These are phyloP conservation scores for Sturnira hondurensis DNA, from an alignment of 2,113 vertebrate species.

Conservation along the genomic window DNA sequence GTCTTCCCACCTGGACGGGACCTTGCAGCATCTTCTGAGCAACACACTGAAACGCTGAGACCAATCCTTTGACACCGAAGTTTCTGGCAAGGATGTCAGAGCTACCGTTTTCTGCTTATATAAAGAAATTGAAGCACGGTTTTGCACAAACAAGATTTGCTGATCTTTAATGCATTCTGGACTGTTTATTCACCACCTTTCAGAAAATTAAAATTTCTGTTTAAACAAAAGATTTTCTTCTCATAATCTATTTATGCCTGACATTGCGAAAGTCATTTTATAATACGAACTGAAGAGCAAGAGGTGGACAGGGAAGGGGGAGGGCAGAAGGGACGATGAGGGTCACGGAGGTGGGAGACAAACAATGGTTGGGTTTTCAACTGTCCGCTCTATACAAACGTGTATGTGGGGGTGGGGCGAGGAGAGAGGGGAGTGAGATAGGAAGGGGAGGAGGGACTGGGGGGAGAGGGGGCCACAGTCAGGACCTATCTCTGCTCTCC, in stretches of 20 bases:
- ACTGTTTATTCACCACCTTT: conserved; percentile 45
- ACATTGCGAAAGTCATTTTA: conserved; percentile 54
- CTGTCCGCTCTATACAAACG: no score
- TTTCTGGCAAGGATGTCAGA: neutral
- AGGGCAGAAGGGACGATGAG: neutral
- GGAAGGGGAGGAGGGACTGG: no score
- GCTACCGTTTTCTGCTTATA: neutral
- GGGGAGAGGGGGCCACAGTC: accelerated
- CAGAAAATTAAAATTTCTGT: conserved; percentile 70
- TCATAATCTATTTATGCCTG: conserved; percentile 65
- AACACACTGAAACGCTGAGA: accelerated
- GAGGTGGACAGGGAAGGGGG: neutral
- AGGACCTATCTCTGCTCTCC: no score
- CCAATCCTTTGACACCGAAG: neutral
- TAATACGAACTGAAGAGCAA: neutral
- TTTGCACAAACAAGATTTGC: conserved; percentile 45
- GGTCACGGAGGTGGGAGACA: neutral
- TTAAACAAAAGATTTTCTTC: conserved; percentile 71
- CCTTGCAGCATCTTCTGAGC: no score
- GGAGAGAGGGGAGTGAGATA: no score
- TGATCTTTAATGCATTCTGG: neutral
- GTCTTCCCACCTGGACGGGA: accelerated
- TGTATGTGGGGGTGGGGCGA: no score
- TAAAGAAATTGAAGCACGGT: neutral
- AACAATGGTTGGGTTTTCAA: neutral